A percentile compares a stretch with the other conserved stretches of the same genome.
Evolutionary conservation across 2,797 vertebrate species (phyloP).

Genomic region (Dicrostonyx torquatus): DNA sequence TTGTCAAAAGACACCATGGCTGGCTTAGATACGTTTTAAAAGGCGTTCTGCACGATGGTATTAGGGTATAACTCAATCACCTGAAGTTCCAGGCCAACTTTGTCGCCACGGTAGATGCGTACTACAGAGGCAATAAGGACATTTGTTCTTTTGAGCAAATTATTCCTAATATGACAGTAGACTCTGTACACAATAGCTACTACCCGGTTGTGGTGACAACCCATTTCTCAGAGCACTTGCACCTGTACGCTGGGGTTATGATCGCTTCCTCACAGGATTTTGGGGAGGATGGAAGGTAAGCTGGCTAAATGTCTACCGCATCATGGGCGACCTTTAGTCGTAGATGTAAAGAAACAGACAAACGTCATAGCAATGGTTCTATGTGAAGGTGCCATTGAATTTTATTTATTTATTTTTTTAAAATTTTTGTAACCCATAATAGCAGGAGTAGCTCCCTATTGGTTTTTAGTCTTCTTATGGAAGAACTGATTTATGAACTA

Average conservation of each 20-base stretch:
- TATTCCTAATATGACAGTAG: background rate
- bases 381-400: background rate
- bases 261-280: background rate
- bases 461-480: background rate
- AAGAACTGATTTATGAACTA: constrained; percentile 1
- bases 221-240: background rate
- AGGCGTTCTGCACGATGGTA: background rate
- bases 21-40: background rate
- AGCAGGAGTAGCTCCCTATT: background rate
- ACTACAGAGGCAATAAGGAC: background rate
- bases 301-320: background rate
- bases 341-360: background rate
- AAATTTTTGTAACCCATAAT: background rate
- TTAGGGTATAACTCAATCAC: background rate
- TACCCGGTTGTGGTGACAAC: background rate
- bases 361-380: background rate
- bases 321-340: background rate
- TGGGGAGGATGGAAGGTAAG: background rate
- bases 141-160: background rate
- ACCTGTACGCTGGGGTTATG: background rate
- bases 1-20: background rate
- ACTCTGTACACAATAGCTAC: background rate
- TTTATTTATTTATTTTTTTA: constrained; percentile 37
- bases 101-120: background rate
- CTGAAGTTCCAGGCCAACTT: background rate